Percentiles rank a stretch among this genome's conserved stretches.
Conservation (phyloP, 2,888 invertebrate species). For the Drosophila mayaguana region DNA sequence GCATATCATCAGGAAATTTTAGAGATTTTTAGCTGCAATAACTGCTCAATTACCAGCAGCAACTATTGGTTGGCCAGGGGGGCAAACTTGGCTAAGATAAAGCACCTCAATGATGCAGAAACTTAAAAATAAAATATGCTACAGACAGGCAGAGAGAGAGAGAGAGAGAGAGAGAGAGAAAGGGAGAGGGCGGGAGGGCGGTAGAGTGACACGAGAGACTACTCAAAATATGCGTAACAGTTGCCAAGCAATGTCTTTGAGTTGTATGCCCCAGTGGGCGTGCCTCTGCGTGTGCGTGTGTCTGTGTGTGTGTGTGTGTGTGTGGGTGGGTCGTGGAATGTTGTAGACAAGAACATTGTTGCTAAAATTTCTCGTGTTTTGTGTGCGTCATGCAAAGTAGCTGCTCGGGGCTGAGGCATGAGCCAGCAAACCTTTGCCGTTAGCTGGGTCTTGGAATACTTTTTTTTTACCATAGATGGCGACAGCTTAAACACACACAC, state of each 20-base stretch:
- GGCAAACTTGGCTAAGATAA: slow-evolving; percentile 5
- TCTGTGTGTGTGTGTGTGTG: not conserved
- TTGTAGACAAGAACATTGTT: slow-evolving; percentile 58
- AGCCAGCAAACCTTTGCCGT: slow-evolving; percentile 13
- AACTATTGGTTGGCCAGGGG: not conserved
- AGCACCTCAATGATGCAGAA: slow-evolving; percentile 31
- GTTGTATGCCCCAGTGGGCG: slow-evolving; percentile 6
- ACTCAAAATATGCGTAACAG: slow-evolving; percentile 54
- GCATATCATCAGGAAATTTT: slow-evolving; percentile 6
- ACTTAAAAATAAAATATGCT: slow-evolving; percentile 20
- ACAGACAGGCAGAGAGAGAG: slow-evolving; percentile 5
- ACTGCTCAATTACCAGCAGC: slow-evolving; percentile 20
- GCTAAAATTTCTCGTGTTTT: slow-evolving; percentile 46
- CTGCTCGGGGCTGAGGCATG: slow-evolving; percentile 3
- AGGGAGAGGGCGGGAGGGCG: slow-evolving; percentile 10
- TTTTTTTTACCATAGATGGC: slow-evolving; percentile 2
- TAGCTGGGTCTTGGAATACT: not conserved
- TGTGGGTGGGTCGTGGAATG: slow-evolving; percentile 35
- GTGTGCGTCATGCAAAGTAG: slow-evolving; percentile 40
- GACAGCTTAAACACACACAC: slow-evolving; percentile 44
- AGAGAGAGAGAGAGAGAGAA: slow-evolving; percentile 15
- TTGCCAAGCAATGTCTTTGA: slow-evolving; percentile 61
- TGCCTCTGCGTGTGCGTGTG: not conserved
- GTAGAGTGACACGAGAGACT: slow-evolving; percentile 20
- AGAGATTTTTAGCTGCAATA: slow-evolving; percentile 18